phyloP scores from a whole-genome alignment of 1,140 invertebrate species.

The Stegodyphus mimosarum region DNA sequence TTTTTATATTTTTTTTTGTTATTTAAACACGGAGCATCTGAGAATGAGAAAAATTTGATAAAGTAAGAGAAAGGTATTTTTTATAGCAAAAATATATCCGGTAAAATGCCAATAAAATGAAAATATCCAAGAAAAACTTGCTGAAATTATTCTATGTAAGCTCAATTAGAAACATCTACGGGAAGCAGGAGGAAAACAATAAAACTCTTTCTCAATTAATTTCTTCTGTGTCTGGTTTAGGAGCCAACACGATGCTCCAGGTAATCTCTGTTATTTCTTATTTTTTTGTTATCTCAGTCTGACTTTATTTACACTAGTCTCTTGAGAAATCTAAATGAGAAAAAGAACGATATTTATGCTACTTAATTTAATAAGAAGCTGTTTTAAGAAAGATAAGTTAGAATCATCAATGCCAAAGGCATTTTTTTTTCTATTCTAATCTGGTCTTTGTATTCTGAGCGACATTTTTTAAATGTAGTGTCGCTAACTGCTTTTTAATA shows the following conservation, averaged over 20 bases:
- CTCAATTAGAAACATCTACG: slow-evolving; percentile 50
- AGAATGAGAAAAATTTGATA: slow-evolving; percentile 50
- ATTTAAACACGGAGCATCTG: slow-evolving; percentile 27
- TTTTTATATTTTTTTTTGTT: slow-evolving; percentile 35
- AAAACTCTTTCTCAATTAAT: slow-evolving; percentile 58
- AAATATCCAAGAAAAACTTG: slow-evolving; percentile 36
- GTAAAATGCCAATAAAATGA: slow-evolving; percentile 60
- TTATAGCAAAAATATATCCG: slow-evolving; percentile 48
- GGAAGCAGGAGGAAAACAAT: slow-evolving; percentile 31
- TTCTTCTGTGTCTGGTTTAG: slow-evolving; percentile 30
- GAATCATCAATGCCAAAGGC: not conserved
- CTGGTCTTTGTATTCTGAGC: not conserved
- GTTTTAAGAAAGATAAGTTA: not conserved
- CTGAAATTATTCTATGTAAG: not conserved
- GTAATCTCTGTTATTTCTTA: slow-evolving; percentile 15
- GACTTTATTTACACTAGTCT: not conserved
- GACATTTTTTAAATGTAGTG: no score
- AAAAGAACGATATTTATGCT: not conserved
- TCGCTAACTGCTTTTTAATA: no score
- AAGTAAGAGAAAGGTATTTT: slow-evolving; percentile 22
- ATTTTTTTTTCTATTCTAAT: not conserved
- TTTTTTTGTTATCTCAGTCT: not conserved
- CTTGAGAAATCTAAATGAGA: no score
- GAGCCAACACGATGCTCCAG: not conserved
- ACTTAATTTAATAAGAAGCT: slow-evolving; percentile 1